Base-by-base conservation (phyloP, 2,797 vertebrate species). In the Margarornis squamiger region DNA sequence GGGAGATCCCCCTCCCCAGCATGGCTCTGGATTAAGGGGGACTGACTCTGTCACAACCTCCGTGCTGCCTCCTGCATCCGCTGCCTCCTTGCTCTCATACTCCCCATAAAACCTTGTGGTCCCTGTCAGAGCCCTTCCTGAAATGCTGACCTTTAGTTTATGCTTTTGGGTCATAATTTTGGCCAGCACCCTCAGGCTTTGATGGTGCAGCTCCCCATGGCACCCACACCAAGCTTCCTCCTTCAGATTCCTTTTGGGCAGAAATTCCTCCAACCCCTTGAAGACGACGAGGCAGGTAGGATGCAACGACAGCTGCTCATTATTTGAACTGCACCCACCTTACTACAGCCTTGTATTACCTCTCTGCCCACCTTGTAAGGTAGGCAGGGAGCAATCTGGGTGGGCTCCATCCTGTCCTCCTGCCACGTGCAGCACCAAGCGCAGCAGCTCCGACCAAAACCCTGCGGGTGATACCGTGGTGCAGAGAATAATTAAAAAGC, bases 401-500 rank as follows among this genome's bases (percentile, higher is more conserved):
- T 19, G 6, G 62, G 59, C 48, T 62, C 39, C 21, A 12, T 84
- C 51, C 86, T 46, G 70, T 73, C 27, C 49, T 78, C 65, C 73
- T 79, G 70, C 73, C 43, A 27, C 0, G 29, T 76, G 67, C 76
- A 84, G 73, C 71, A 57, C 77, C 6, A 2, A 92, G 74, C 59
- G 18, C 34, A 11, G 49, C 76, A 39, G 80, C 80, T 75, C 67
- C 0, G 1, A 12, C 80, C 16, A 3, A 72, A 95, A 90, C 54
- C 55, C 70, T 39, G 74, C 1, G 4, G 74, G 80, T 85, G 80
- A 72, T 79, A 34, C 71, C 0, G 3, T 6, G 22, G 67, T 79
- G 77, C 74, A 61, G 90, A 85, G 94, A 96, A 92, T 95, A 94
- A 96, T 94, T 94, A 95, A 92, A 92, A 95, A 96, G 86, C 93